Percentiles rank a stretch among this genome's conserved stretches.
phyloP scores from a whole-genome alignment of 1,140 invertebrate species.

The Megathymus violae region DNA sequence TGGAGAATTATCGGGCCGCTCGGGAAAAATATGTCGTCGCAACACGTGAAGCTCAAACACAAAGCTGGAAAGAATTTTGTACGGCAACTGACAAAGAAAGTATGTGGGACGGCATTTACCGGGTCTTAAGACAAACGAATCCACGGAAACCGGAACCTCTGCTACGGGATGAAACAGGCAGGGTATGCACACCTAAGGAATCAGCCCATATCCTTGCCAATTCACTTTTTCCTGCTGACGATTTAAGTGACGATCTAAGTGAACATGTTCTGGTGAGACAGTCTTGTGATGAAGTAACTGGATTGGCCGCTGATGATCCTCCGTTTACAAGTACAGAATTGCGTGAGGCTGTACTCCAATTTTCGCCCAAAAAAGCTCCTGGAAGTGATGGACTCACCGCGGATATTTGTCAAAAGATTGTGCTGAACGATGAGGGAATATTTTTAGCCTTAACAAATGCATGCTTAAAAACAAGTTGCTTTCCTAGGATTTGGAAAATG shows the following conservation, averaged over 20 bases:
- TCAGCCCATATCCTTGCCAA: not conserved
- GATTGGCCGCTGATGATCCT: not conserved
- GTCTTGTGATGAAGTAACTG: not conserved
- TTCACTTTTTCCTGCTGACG: not conserved
- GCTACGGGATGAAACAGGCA: not conserved
- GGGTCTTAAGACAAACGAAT: not conserved
- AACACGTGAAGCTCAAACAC: not conserved
- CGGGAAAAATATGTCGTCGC: too few species aligned
- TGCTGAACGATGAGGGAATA: not conserved
- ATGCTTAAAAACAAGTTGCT: not conserved
- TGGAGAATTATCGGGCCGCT: too few species aligned
- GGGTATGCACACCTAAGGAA: not conserved
- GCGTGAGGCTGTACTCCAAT: not conserved
- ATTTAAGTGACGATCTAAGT: not conserved
- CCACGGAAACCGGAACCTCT: not conserved
- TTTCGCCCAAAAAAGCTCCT: not conserved
- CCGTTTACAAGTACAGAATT: not conserved
- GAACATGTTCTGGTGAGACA: not conserved
- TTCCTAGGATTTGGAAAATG: not conserved
- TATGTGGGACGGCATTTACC: not conserved
- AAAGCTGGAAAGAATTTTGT: not conserved
- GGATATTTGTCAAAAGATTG: not conserved
- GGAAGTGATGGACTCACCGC: not conserved
- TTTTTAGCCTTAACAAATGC: not conserved
- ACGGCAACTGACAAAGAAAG: not conserved